Conservation (phyloP, 35 echinoderm and acorn worm species). For the Apostichopus parvimensis region DNA sequence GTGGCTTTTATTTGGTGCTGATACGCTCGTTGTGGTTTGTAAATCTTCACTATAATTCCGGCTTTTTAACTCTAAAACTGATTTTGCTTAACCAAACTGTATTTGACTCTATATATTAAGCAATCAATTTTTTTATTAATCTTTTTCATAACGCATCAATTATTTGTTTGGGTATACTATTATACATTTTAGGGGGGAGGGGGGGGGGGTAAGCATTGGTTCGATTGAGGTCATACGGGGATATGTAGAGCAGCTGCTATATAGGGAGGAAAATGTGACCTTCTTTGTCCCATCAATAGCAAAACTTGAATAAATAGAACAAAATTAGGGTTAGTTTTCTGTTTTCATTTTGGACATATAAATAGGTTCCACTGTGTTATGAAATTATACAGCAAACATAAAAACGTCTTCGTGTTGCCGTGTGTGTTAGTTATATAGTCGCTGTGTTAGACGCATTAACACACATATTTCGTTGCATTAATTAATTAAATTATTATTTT, state of each 20-base stretch:
- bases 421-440: no score
- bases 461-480: no score
- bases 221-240: neutral
- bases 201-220: neutral
- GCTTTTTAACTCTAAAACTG: neutral
- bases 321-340: no score
- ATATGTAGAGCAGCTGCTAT: neutral
- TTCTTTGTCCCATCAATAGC: no score
- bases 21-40: neutral
- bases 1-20: neutral
- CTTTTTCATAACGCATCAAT: neutral
- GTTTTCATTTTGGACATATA: no score
- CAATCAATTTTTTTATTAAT: conserved; percentile 1
- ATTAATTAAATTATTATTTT: no score
- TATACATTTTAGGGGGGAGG: neutral
- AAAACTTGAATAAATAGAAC: no score
- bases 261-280: no score
- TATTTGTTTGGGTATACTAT: neutral
- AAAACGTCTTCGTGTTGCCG: no score
- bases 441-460: no score
- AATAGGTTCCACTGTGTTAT: no score
- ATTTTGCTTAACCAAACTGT: neutral
- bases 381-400: no score
- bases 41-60: neutral
- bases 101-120: neutral